Evolutionary conservation across 1,140 invertebrate genomes (phyloP), one percentile per base, ranked within the genome.

Genomic region (Chironomus tepperi): DNA sequence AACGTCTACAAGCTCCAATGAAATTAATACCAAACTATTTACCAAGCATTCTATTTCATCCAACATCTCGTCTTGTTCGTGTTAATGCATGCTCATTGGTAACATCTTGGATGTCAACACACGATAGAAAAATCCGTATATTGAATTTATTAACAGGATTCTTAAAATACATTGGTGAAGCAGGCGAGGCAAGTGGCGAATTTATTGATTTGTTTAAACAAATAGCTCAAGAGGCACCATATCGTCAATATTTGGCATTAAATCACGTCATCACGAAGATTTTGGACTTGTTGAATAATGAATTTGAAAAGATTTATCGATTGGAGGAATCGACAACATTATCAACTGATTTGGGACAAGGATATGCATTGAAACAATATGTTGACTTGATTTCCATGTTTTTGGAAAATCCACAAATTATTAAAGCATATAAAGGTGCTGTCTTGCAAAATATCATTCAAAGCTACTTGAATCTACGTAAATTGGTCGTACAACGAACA

Each of bases 401-500:
- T 84, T 83, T 96, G 24, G 93, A 93, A 77, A 88, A 96, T 83
- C 86, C 89, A 76, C 88, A 90, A 77, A 89, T 96, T 78, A 89
- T 95, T 75, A 89, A 93, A 76, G 90, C 93, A 73, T 97, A 95
- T 83, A 98, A 98, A 84, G 91, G 91, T 3, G 74, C 84, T 98
- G 74, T 91, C 98, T 91, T 94, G 64, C 89, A 94, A 76, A 0
- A 81, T 82, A 90, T 96, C 7, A 85, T 99, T 0, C 95, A 97
- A 83, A 96, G 97, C 0, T 98, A 99, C 84, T 85, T 98, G 65
- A 94, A 94, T 0, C 83, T 98, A 73, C 85, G 95, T 19, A 89
- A 95, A 76, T 85, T 98, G 6, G 93, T 98, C 12, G 94, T 98
- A 73, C 96, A 98, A 83, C 85, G 97, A 75, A 98, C 97, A 0